Evolutionary conservation across 2,797 vertebrate genomes (phyloP).

Genomic region (Calcarius lapponicus): DNA sequence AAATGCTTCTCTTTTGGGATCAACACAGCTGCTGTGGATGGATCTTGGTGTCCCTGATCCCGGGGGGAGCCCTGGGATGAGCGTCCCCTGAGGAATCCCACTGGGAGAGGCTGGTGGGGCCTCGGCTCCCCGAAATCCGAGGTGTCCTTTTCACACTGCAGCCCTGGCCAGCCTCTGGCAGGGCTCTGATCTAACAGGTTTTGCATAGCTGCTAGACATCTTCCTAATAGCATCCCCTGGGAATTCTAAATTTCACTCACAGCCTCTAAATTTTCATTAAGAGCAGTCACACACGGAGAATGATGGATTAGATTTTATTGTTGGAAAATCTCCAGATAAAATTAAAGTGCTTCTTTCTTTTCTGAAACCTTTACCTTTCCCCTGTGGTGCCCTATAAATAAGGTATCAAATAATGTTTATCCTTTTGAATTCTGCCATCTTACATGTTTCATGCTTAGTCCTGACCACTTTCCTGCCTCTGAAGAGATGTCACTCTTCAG

Average conservation of each 20-base stretch:
- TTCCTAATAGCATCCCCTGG: conserved; percentile 64
- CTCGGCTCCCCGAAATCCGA: background rate
- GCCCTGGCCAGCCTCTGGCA: background rate
- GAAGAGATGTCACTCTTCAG: conserved; percentile 47
- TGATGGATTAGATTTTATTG: conserved; percentile 75
- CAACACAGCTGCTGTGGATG: fast-evolving
- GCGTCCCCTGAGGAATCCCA: fast-evolving
- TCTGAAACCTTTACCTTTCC: conserved; percentile 45
- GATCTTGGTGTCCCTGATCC: background rate
- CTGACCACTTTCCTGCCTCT: conserved; percentile 19
- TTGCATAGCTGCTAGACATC: conserved; percentile 58
- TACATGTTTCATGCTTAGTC: background rate
- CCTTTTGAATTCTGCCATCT: conserved; percentile 35
- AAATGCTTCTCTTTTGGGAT: background rate
- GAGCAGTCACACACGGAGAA: conserved; percentile 66
- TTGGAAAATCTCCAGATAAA: conserved; percentile 76
- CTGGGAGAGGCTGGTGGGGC: background rate
- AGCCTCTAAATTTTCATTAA: conserved; percentile 75
- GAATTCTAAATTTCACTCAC: conserved; percentile 74
- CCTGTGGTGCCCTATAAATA: conserved; percentile 37
- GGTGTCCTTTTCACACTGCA: background rate
- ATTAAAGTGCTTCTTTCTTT: conserved; percentile 68
- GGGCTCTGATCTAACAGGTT: conserved; percentile 44
- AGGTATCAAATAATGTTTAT: conserved; percentile 53
- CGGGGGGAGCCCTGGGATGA: background rate